phyloP scores from a whole-genome alignment of 2,113 vertebrate genomes.

The Gnathonemus echidnorhynchus region DNA sequence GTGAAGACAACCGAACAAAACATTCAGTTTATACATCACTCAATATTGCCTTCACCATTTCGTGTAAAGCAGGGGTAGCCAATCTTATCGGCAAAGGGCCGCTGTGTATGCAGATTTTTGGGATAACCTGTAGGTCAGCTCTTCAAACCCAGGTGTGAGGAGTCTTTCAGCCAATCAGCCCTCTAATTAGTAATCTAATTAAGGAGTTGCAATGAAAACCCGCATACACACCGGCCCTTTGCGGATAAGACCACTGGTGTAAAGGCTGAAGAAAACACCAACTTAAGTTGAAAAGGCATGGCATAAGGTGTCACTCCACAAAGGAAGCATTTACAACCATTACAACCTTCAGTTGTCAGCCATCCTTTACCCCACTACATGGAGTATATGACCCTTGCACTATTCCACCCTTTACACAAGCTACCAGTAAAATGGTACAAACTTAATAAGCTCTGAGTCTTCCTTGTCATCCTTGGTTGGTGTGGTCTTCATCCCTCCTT shows the following conservation, averaged over 20 bases:
- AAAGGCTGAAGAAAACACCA: background rate
- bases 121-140: no score
- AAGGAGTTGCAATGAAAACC: no score
- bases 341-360: background rate
- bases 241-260: background rate
- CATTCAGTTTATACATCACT: background rate
- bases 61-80: background rate
- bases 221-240: no score
- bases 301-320: background rate
- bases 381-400: background rate
- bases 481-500: constrained; percentile 83
- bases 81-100: no score
- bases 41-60: background rate
- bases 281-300: background rate
- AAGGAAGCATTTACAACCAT: background rate
- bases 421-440: constrained; percentile 34
- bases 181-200: no score
- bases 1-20: background rate
- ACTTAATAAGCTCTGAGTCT: constrained; percentile 93
- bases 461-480: constrained; percentile 96
- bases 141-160: no score
- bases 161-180: no score
- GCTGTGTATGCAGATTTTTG: no score
- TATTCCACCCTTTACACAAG: background rate
- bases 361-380: background rate